These are phyloP conservation scores for Electrophaes corylata DNA, from an alignment of 2,888 invertebrate genomes.

Conservation along the genomic window DNA sequence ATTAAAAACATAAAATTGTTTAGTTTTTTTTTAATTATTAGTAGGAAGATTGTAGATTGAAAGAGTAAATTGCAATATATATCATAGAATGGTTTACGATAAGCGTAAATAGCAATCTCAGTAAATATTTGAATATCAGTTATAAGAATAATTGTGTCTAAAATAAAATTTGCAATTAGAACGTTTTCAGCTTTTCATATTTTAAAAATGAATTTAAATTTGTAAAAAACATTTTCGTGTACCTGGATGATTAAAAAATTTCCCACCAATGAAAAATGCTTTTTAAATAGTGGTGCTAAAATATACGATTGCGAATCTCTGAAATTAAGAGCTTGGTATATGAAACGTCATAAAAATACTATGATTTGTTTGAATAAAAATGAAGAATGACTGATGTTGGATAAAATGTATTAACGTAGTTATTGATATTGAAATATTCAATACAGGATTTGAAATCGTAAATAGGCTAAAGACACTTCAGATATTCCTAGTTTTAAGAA, in stretches of 20 bases:
- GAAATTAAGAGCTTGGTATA: constrained; percentile 33
- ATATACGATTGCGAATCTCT: constrained; percentile 37
- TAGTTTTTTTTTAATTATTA: not conserved
- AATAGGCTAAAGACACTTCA: constrained; percentile 22
- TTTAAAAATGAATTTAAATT: not conserved
- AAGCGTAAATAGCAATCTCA: constrained; percentile 5
- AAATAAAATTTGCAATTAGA: not conserved
- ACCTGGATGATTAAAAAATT: constrained; percentile 29
- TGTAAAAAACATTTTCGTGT: not conserved
- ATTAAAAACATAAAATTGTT: too few relatives aligned
- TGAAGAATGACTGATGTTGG: constrained; percentile 34
- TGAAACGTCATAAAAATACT: constrained; percentile 18
- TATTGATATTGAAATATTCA: constrained; percentile 24
- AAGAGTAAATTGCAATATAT: not conserved
- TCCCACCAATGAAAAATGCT: constrained; percentile 51
- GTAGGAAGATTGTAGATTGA: constrained; percentile 5
- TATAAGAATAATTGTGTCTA: not conserved
- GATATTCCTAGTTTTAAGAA: constrained; percentile 26
- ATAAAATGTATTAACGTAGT: constrained; percentile 22
- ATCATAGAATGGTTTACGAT: not conserved
- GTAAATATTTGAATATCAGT: not conserved
- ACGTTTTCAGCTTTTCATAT: not conserved
- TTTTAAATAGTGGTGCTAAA: constrained; percentile 55
- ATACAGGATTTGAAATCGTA: constrained; percentile 20
- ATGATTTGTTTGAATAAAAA: constrained; percentile 20